phyloP scores from a whole-genome alignment of 2,888 invertebrate genomes.

The Polylopha cassiicola region DNA sequence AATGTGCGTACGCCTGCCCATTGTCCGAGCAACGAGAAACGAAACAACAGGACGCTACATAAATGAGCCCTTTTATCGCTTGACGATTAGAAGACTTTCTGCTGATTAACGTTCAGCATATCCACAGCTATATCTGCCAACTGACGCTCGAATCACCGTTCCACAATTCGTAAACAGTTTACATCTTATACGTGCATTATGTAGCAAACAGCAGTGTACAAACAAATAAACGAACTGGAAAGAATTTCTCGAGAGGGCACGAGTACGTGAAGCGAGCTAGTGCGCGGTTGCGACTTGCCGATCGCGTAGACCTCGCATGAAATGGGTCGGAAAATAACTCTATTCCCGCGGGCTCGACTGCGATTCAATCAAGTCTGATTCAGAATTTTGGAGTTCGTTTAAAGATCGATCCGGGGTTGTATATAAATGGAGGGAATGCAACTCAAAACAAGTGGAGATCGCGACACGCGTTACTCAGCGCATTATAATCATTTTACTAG shows the following conservation, averaged over 20 bases:
- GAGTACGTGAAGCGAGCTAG: slow-evolving; percentile 51
- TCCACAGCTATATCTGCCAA: slow-evolving; percentile 1
- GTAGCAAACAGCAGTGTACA: slow-evolving; percentile 54
- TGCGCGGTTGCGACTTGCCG: slow-evolving; percentile 43
- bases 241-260: slow-evolving; percentile 66
- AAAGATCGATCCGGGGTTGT: slow-evolving; percentile 38
- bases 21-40: slow-evolving; percentile 62
- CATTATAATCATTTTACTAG: slow-evolving; percentile 19
- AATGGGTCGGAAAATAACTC: slow-evolving; percentile 74
- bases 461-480: slow-evolving; percentile 21
- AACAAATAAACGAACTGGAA: slow-evolving; percentile 72
- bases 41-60: slow-evolving; percentile 60
- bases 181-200: slow-evolving; percentile 44
- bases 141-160: slow-evolving; percentile 24
- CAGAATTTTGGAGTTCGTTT: slow-evolving; percentile 74
- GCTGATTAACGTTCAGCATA: slow-evolving; percentile 32
- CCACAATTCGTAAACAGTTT: slow-evolving; percentile 43
- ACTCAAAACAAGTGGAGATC: slow-evolving; percentile 29
- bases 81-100: slow-evolving; percentile 34
- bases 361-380: slow-evolving; percentile 74
- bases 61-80: slow-evolving; percentile 56
- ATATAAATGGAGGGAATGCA: slow-evolving; percentile 52
- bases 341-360: slow-evolving; percentile 65
- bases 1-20: slow-evolving; percentile 57
- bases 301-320: slow-evolving; percentile 49